A percentile compares a stretch with the other conserved stretches of the same genome.
Conservation (phyloP, 1,140 invertebrate species). For the Himalopsyche phryganea region DNA sequence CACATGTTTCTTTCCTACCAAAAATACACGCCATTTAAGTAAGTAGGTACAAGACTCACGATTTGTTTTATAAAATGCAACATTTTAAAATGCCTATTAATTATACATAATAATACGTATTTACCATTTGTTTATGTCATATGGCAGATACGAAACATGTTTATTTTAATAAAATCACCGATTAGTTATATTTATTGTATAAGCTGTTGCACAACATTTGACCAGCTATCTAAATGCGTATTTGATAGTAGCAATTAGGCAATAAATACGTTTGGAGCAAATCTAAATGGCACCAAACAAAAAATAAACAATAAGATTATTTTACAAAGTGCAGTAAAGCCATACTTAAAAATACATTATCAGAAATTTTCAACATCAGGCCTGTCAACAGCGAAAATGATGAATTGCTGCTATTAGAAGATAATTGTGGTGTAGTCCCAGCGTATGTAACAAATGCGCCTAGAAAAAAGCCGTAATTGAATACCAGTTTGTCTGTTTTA, state of each 20-base stretch:
- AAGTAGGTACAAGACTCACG: too few relatives aligned
- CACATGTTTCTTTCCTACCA: too few relatives aligned
- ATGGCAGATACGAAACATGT: too few relatives aligned
- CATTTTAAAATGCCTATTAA: too few relatives aligned
- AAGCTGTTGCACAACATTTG: too few relatives aligned
- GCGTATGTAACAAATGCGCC: constrained; percentile 8
- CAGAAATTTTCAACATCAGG: constrained; percentile 15
- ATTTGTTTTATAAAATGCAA: too few relatives aligned
- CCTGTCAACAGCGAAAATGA: constrained; percentile 27
- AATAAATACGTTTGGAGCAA: constrained; percentile 6
- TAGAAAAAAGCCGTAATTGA: not conserved
- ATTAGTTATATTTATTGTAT: too few relatives aligned
- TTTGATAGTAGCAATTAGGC: constrained; percentile 7
- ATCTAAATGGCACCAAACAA: constrained; percentile 14
- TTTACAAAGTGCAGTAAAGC: constrained; percentile 18
- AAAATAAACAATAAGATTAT: constrained; percentile 22
- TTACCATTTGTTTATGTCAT: too few relatives aligned
- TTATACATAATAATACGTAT: too few relatives aligned
- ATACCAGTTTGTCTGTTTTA: not conserved
- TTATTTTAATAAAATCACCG: too few relatives aligned
- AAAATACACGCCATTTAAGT: too few relatives aligned
- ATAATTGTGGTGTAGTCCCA: constrained; percentile 11
- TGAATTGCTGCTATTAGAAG: constrained; percentile 26
- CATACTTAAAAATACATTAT: constrained; percentile 30
- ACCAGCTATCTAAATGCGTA: too few relatives aligned